These are phyloP conservation scores for Alauda arvensis DNA, from an alignment of 2,797 vertebrate species.

Conservation along the genomic window DNA sequence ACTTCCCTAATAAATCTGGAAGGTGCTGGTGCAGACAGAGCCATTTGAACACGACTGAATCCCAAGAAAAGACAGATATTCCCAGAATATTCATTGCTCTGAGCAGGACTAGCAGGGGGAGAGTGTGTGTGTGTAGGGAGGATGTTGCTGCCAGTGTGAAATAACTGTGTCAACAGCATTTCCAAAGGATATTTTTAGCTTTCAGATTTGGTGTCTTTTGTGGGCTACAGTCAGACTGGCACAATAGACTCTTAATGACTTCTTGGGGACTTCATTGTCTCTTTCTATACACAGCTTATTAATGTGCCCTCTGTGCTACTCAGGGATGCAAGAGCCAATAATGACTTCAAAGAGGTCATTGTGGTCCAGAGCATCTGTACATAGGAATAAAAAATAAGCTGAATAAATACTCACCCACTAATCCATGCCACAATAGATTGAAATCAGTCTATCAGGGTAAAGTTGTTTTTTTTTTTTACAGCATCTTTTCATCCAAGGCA, in stretches of 20 bases:
- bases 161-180: constrained; percentile 57
- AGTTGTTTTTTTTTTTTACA: constrained; percentile 7
- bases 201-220: constrained; percentile 43
- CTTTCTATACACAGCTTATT: constrained; percentile 56
- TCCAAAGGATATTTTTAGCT: constrained; percentile 60
- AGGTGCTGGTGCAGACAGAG: not conserved
- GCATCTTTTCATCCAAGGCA: constrained; percentile 33
- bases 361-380: constrained; percentile 46
- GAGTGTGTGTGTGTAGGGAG: not conserved
- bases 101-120: not conserved
- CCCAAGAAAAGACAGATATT: not conserved
- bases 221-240: constrained; percentile 53
- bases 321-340: constrained; percentile 48
- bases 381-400: constrained; percentile 51
- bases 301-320: constrained; percentile 39
- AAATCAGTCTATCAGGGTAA: constrained; percentile 56
- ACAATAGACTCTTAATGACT: constrained; percentile 70
- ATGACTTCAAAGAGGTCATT: constrained; percentile 49
- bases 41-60: not conserved
- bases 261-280: constrained; percentile 56
- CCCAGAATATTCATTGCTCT: not conserved
- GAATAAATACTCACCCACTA: constrained; percentile 41
- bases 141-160: constrained; percentile 31
- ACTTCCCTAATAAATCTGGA: not conserved
- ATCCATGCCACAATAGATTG: constrained; percentile 49